Conservation (phyloP, 1,140 invertebrate genomes). For the Acromyrmex charruanus region DNA sequence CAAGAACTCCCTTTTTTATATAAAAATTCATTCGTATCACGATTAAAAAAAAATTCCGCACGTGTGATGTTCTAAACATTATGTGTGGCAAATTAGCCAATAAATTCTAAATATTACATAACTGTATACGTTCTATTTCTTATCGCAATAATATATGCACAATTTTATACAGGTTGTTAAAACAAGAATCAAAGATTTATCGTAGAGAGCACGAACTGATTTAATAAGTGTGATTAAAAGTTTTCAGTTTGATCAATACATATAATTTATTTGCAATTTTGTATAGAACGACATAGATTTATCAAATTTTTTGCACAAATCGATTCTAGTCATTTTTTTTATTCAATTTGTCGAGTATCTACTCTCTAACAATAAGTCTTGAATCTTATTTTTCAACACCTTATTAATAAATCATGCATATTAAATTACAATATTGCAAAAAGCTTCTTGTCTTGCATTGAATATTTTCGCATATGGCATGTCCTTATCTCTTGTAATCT, state of each 20-base stretch:
- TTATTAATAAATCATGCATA: not conserved
- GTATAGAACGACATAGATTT: not conserved
- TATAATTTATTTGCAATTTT: not conserved
- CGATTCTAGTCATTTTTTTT: not conserved
- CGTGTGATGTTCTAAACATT: not conserved
- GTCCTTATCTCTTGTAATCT: not conserved
- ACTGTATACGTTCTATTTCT: not conserved
- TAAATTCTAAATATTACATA: constrained; percentile 33
- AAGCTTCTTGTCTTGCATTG: not conserved
- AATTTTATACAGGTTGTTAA: not conserved
- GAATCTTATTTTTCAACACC: not conserved
- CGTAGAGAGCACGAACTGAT: not conserved
- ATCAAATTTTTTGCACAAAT: not conserved
- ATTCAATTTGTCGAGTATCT: not conserved
- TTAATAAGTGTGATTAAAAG: not conserved
- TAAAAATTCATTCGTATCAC: not conserved
- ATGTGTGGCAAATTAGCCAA: not conserved
- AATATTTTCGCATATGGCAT: not conserved
- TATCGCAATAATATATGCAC: not conserved
- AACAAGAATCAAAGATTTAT: not conserved
- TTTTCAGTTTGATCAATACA: not conserved
- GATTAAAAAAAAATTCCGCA: not conserved
- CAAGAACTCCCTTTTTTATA: not conserved
- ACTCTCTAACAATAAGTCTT: not conserved
- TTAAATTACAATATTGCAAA: not conserved